These are phyloP conservation scores for Ochlodes sylvanus DNA, from an alignment of 2,888 invertebrate species.

Conservation along the genomic window DNA sequence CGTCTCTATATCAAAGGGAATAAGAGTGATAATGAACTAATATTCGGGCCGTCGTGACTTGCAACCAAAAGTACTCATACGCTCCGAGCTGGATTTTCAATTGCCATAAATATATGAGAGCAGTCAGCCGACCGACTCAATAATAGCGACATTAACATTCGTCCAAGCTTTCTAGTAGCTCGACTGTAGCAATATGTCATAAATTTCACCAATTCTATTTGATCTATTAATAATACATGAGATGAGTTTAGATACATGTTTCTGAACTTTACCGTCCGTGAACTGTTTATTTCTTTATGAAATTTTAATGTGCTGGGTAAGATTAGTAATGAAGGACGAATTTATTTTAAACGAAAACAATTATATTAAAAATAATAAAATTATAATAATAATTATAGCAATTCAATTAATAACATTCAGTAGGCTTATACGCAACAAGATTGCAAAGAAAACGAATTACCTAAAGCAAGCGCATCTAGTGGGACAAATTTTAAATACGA, in stretches of 20 bases:
- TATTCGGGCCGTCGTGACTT: background rate
- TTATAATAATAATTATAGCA: no score
- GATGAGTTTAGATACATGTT: slow-evolving; percentile 28
- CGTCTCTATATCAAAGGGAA: slow-evolving; percentile 19
- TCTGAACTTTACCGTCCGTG: slow-evolving; percentile 9
- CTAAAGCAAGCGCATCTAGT: background rate
- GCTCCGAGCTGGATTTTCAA: slow-evolving; percentile 75
- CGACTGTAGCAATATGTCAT: slow-evolving; percentile 35
- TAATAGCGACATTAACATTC: slow-evolving; percentile 38
- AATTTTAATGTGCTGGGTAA: background rate
- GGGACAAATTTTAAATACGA: no score
- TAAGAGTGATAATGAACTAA: slow-evolving; percentile 20
- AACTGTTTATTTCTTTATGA: background rate
- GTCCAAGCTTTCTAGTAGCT: slow-evolving; percentile 36
- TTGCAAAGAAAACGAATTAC: no score
- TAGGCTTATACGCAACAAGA: background rate
- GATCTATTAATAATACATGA: slow-evolving; percentile 34
- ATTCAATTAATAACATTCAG: background rate
- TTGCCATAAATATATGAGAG: slow-evolving; percentile 76
- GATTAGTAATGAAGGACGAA: background rate
- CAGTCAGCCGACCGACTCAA: slow-evolving; percentile 52
- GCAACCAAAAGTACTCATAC: slow-evolving; percentile 46
- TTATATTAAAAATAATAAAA: background rate
- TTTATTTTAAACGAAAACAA: background rate
- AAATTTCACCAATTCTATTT: slow-evolving; percentile 35